Conservation (phyloP, 1,140 invertebrate species). For the Cataglyphis hispanica region DNA sequence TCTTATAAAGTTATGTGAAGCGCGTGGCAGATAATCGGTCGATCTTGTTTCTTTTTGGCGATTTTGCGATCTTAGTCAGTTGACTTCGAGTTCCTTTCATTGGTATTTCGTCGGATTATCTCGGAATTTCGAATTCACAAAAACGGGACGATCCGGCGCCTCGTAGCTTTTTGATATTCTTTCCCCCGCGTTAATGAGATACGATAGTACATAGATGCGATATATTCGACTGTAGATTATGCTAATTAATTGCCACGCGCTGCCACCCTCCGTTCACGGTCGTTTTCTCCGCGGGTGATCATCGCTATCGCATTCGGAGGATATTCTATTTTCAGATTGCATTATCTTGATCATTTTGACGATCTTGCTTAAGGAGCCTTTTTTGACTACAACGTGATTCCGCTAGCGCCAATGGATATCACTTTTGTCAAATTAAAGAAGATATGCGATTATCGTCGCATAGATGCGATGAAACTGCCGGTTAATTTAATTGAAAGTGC, state of each 20-base stretch:
- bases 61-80: slow-evolving; percentile 1
- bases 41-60: neutral
- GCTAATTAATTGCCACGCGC: slow-evolving; percentile 42
- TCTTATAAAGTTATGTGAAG: neutral
- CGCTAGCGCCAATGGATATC: neutral
- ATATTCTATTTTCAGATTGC: slow-evolving; percentile 38
- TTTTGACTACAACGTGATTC: neutral
- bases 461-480: slow-evolving; percentile 12
- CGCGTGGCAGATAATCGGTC: neutral
- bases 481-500: slow-evolving; percentile 29
- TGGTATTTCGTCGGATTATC: neutral
- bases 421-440: slow-evolving; percentile 22
- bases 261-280: slow-evolving; percentile 6
- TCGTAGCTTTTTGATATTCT: neutral
- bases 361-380: slow-evolving; percentile 8
- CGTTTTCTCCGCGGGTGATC: slow-evolving; percentile 34
- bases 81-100: neutral
- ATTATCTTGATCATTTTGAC: slow-evolving; percentile 40
- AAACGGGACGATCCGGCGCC: slow-evolving; percentile 12
- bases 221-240: slow-evolving; percentile 31
- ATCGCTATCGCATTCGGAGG: slow-evolving; percentile 4
- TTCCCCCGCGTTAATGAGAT: slow-evolving; percentile 10
- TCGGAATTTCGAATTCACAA: slow-evolving; percentile 3
- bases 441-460: slow-evolving; percentile 4
- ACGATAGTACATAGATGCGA: slow-evolving; percentile 17